These are phyloP conservation scores for Urophycis tenuis DNA, from an alignment of 2,797 vertebrate species.

Conservation along the genomic window DNA sequence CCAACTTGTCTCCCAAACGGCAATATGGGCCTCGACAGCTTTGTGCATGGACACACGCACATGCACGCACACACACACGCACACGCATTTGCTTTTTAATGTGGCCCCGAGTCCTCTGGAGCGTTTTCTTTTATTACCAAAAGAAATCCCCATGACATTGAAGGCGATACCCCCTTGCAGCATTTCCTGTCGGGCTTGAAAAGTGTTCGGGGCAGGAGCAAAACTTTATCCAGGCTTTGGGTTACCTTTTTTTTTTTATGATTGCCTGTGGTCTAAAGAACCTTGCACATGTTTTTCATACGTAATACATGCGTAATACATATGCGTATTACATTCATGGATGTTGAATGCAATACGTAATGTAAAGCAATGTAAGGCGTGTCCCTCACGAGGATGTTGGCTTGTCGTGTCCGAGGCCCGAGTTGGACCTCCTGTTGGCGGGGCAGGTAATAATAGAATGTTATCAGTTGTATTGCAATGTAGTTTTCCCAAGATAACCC, in stretches of 20 bases:
- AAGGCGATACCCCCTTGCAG: background rate
- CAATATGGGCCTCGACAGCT: background rate
- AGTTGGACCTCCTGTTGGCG: background rate
- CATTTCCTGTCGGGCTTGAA: background rate
- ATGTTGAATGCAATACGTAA: too few relatives aligned
- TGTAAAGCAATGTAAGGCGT: background rate
- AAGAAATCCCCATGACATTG: background rate
- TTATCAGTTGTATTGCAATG: background rate
- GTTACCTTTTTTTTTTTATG: background rate
- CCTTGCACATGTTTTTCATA: background rate
- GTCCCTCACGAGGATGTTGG: background rate
- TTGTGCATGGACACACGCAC: background rate
- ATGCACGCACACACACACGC: background rate
- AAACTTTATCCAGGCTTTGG: background rate
- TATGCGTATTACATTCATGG: too few relatives aligned
- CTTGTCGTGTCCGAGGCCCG: background rate
- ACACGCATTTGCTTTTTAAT: background rate
- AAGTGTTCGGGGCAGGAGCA: background rate
- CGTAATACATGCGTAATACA: too few relatives aligned
- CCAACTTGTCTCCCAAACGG: background rate
- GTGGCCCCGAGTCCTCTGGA: background rate
- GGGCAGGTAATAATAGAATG: background rate
- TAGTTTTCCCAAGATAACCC: background rate
- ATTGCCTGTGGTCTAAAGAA: background rate
- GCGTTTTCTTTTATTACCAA: background rate